A percentile compares a stretch with the other conserved stretches of the same genome.
Evolutionary conservation across 2,797 vertebrate genomes (phyloP).

Genomic region (Sardinella longiceps): DNA sequence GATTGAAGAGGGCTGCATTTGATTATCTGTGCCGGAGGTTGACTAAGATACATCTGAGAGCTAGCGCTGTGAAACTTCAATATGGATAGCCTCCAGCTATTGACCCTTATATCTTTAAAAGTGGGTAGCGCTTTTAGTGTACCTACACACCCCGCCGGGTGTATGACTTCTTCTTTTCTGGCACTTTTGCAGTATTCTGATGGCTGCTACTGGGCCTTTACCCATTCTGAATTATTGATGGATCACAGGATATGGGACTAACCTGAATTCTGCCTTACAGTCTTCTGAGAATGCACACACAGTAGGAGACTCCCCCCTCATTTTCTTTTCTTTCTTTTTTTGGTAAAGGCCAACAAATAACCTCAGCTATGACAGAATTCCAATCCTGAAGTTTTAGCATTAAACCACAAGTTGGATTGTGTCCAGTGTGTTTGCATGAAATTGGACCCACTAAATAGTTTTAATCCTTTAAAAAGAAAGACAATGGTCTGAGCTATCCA

Average conservation of each 20-base stretch:
- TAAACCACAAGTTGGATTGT: neutral
- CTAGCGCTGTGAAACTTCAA: conserved; percentile 68
- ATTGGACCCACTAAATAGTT: conserved; percentile 23
- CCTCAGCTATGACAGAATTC: conserved; percentile 30
- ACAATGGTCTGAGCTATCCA: neutral
- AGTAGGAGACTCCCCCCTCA: neutral
- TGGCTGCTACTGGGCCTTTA: conserved; percentile 62
- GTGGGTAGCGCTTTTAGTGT: conserved; percentile 74
- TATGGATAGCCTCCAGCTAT: conserved; percentile 79
- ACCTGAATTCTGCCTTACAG: conserved; percentile 29
- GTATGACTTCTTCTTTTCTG: conserved; percentile 69
- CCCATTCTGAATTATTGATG: conserved; percentile 75
- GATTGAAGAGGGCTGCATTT: conserved; percentile 71
- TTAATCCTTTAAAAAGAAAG: neutral
- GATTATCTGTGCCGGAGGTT: conserved; percentile 65
- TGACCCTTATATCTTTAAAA: conserved; percentile 73
- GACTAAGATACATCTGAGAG: conserved; percentile 77
- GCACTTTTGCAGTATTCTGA: conserved; percentile 77
- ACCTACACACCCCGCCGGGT: conserved; percentile 66
- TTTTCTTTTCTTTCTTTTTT: neutral
- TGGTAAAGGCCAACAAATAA: conserved; percentile 37
- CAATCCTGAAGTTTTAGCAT: conserved; percentile 35
- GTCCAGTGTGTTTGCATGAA: conserved; percentile 27
- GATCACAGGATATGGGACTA: conserved; percentile 68
- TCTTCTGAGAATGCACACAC: conserved; percentile 51